Base-by-base conservation (phyloP, 2,797 vertebrate species). In the Glossophaga mutica region DNA sequence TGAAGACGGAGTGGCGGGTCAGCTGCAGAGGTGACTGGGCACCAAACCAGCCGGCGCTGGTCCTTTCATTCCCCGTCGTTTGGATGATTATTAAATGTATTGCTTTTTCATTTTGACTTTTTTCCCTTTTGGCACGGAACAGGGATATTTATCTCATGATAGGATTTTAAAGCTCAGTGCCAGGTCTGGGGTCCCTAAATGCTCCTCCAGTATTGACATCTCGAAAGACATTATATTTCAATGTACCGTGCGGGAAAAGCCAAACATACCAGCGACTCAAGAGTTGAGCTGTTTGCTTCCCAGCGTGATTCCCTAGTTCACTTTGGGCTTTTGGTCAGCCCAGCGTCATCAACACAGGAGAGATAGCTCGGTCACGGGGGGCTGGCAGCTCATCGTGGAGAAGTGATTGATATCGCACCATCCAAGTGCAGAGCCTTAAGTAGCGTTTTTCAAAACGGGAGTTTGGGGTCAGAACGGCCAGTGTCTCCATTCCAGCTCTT, bases 51-150 rank as follows among this genome's bases (percentile, higher is more conserved):
- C 76, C 74, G 55, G 34, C 44, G 2, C 0, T 0, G 79, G 46
- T 55, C 24, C 65, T 94, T 85, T 88, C 91, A 79, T 82, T 83
- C 37, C 88, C 82, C 9, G 76, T 94, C 86, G 95, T 97, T 78
- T 68, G 1, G 32, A n/a, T 50, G 79, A 87, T 87, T 96, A 92
- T 90, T 97, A 94, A 82, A 90, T 96, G 78, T 10, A 42, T 88
- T 92, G 62, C 50, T 34, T 87, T 96, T 97, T 92, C 92, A 93
- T 92, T 97, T 93, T 93, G 87, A 78, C 70, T 73, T 84, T 92
- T 95, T 89, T 83, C 84, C 59, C 70, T 88, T 62, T 96, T 94
- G 94, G 57, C 76, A 93, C 39, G 86, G 68, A 44, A 86, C 67
- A 87, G 68, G 70, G 34, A 93, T 93, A 93, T 96, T 96, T 91